phyloP scores from a whole-genome alignment of 2,797 vertebrate species.

The Rhadinocentrus ornatus region DNA sequence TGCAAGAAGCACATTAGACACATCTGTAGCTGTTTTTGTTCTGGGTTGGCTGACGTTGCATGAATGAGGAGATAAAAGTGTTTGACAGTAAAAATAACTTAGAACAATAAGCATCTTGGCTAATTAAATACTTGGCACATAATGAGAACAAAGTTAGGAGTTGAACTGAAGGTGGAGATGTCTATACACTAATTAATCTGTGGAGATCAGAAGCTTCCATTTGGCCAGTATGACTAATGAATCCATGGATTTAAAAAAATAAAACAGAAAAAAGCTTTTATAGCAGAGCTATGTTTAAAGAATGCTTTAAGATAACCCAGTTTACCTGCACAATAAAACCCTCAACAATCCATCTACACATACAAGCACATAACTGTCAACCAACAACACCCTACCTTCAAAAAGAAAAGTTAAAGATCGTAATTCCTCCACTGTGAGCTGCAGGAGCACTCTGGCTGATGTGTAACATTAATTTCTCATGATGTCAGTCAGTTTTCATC shows the following conservation, averaged over 20 bases:
- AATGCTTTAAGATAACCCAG: conserved; percentile 2
- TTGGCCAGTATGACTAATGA: conserved; percentile 36
- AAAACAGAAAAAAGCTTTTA: conserved; percentile 1
- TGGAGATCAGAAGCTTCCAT: conserved; percentile 50
- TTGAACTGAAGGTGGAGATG: conserved; percentile 59
- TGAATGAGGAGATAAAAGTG: conserved; percentile 33
- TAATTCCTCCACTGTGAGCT: conserved; percentile 46
- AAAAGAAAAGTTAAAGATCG: conserved; percentile 53
- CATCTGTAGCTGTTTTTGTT: conserved; percentile 38
- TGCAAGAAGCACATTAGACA: conserved; percentile 22
- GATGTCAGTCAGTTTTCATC: conserved; percentile 81
- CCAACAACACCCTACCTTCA: conserved; percentile 8
- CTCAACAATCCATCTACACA: neutral
- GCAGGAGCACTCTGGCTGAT: conserved; percentile 62
- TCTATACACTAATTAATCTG: conserved; percentile 67
- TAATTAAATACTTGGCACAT: conserved; percentile 69
- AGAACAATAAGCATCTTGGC: conserved; percentile 40
- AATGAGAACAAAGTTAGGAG: conserved; percentile 61
- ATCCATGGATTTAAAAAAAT: conserved; percentile 22
- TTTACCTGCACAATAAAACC: conserved; percentile 1
- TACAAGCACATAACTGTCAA: conserved; percentile 23
- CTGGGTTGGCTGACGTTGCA: conserved; percentile 34
- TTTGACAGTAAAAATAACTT: conserved; percentile 58
- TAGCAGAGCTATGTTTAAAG: neutral
- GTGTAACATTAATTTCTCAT: conserved; percentile 82